Evolutionary conservation across 2,113 vertebrate genomes (phyloP).

Genomic region (Baryphthengus martii): DNA sequence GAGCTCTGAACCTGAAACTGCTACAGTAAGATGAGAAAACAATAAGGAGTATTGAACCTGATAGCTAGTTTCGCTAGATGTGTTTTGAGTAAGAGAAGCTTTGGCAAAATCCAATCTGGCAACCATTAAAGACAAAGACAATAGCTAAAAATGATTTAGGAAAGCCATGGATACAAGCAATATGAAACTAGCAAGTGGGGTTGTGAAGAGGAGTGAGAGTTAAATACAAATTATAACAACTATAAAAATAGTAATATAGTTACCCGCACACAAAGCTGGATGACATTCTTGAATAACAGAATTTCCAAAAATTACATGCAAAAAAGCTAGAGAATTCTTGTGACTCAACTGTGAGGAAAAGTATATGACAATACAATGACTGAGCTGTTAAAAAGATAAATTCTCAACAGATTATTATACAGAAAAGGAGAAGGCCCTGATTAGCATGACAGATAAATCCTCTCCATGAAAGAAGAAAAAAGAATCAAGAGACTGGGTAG

Average conservation of each 20-base stretch:
- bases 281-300: background rate
- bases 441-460: background rate
- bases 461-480: background rate
- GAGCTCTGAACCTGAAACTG: background rate
- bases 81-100: background rate
- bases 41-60: background rate
- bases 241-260: background rate
- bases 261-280: background rate
- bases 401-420: background rate
- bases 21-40: background rate
- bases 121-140: background rate
- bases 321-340: background rate
- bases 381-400: background rate
- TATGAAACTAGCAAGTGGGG: background rate
- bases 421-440: background rate
- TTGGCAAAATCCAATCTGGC: background rate
- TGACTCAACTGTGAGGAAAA: background rate
- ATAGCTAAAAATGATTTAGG: background rate
- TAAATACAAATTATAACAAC: background rate
- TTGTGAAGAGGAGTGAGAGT: background rate
- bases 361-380: background rate
- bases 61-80: background rate
- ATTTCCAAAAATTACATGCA: background rate
- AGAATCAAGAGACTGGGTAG: background rate
- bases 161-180: background rate